Percentiles rank a stretch among this genome's conserved stretches.
These are phyloP conservation scores for Neosalanx taihuensis DNA, from an alignment of 2,797 vertebrate species.

Conservation along the genomic window DNA sequence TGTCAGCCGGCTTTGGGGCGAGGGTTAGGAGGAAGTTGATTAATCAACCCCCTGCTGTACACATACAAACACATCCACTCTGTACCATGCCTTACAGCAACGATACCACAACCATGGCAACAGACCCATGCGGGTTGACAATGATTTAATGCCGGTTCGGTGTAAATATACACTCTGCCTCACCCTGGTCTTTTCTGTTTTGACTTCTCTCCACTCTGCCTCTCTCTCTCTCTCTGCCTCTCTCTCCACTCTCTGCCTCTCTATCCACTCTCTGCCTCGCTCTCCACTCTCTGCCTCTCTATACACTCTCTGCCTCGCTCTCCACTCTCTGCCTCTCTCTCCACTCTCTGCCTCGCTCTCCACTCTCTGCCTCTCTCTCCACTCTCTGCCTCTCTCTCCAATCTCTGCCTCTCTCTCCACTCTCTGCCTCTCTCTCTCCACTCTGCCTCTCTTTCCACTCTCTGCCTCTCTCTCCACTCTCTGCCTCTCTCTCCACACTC, in stretches of 20 bases:
- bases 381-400: conserved; percentile 24
- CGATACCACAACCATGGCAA: conserved; percentile 28
- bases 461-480: conserved; percentile 32
- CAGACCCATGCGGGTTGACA: conserved; percentile 17
- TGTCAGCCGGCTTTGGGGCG: background rate
- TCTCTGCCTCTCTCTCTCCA: conserved; percentile 28
- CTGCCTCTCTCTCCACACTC: conserved; percentile 10
- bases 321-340: background rate
- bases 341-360: too few relatives aligned
- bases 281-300: background rate
- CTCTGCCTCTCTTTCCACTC: conserved; percentile 15
- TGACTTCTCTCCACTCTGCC: conserved; percentile 16
- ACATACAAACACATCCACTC: conserved; percentile 13
- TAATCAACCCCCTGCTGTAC: conserved; percentile 7
- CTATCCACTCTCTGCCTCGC: background rate
- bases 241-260: background rate
- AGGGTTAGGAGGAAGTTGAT: background rate
- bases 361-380: conserved; percentile 12
- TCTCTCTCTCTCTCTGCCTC: background rate
- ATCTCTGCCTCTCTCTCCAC: conserved; percentile 28
- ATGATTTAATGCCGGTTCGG: conserved; percentile 28
- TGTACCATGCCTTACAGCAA: background rate
- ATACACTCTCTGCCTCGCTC: background rate
- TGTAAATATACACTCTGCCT: conserved; percentile 28
- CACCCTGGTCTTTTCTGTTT: conserved; percentile 2